These are phyloP conservation scores for Phaetusa simplex DNA, from an alignment of 2,113 vertebrate genomes.

Conservation along the genomic window DNA sequence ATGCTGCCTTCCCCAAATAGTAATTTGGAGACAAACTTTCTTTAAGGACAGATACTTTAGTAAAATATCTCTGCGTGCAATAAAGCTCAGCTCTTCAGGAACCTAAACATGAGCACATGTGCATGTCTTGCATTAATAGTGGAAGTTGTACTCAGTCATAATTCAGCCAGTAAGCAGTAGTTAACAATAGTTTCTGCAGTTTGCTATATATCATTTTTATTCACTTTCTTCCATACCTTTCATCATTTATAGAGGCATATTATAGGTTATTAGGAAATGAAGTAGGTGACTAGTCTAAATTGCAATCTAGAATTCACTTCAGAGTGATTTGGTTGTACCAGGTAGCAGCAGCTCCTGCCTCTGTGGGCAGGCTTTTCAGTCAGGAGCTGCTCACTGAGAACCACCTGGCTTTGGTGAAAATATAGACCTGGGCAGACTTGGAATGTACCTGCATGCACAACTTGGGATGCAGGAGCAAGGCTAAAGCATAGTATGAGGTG, in stretches of 20 bases:
- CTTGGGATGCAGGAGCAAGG: fast-evolving
- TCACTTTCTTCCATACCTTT: neutral
- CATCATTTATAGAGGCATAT: neutral
- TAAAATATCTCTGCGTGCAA: neutral
- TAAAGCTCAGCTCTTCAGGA: neutral
- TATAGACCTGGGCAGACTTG: neutral
- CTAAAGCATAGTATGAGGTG: neutral
- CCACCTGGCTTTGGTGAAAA: neutral
- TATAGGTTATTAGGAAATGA: neutral
- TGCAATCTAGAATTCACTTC: neutral
- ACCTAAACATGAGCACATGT: neutral
- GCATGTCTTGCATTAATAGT: neutral
- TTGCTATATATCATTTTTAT: neutral
- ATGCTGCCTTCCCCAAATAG: neutral
- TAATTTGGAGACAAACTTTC: neutral
- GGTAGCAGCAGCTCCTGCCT: neutral
- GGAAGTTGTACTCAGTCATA: neutral
- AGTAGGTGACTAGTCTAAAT: neutral
- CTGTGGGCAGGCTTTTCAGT: neutral
- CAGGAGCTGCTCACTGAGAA: neutral
- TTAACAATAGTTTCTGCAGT: neutral
- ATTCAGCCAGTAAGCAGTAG: neutral
- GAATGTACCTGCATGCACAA: fast-evolving
- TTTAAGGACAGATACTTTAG: neutral
- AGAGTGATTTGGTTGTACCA: neutral